Evolutionary conservation across 2,888 invertebrate genomes (phyloP).

Genomic region (Drosophila pseudotakahashii): DNA sequence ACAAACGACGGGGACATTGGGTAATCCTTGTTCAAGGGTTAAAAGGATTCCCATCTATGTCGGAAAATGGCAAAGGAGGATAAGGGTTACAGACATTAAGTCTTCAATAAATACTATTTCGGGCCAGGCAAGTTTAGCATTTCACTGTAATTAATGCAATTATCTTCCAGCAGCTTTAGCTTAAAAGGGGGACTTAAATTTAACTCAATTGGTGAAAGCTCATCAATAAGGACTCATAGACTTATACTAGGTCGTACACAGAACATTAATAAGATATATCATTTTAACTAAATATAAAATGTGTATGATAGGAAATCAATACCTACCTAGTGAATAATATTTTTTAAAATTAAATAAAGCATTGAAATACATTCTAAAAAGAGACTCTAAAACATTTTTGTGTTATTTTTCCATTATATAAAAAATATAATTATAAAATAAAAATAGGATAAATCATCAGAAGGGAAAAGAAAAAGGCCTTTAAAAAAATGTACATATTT

Average conservation of each 20-base stretch:
- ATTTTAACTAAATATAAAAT: too few relatives aligned
- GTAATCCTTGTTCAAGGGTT: slow-evolving; percentile 15
- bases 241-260: not conserved
- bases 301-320: too few relatives aligned
- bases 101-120: not conserved
- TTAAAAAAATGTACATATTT: too few relatives aligned
- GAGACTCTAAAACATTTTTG: too few relatives aligned
- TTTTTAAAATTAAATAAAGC: too few relatives aligned
- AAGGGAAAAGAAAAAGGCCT: too few relatives aligned
- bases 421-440: too few relatives aligned
- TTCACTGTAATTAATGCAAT: slow-evolving; percentile 7
- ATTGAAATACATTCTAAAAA: too few relatives aligned
- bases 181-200: not conserved
- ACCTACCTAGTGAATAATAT: too few relatives aligned
- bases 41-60: not conserved
- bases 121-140: not conserved
- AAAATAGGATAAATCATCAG: too few relatives aligned
- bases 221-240: slow-evolving; percentile 10
- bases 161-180: too few relatives aligned
- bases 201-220: not conserved
- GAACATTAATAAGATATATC: not conserved
- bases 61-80: not conserved
- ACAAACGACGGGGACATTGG: slow-evolving; percentile 15
- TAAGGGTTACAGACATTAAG: not conserved
- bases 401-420: too few relatives aligned